These are phyloP conservation scores for Entomobrya proxima DNA, from an alignment of 2,888 invertebrate species.

Conservation along the genomic window DNA sequence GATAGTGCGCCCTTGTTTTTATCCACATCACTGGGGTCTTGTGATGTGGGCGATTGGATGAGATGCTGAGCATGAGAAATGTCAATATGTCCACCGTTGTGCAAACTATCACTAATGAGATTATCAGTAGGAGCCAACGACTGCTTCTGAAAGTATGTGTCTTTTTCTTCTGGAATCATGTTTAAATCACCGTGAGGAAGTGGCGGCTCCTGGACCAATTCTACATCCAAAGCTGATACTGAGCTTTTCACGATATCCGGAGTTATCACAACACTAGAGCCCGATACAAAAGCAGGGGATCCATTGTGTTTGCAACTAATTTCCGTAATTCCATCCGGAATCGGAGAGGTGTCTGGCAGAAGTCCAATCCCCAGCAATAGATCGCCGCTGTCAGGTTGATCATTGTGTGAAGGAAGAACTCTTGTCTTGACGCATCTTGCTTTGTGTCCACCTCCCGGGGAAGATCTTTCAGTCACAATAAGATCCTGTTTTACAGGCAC, in stretches of 20 bases:
- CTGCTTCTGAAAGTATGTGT: slow-evolving; percentile 9
- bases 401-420: slow-evolving; percentile 17
- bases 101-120: slow-evolving; percentile 14
- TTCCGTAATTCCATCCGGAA: slow-evolving; percentile 10
- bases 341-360: background rate
- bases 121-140: background rate
- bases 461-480: slow-evolving; percentile 31
- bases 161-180: slow-evolving; percentile 64
- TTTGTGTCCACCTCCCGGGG: slow-evolving; percentile 49
- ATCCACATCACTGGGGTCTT: background rate
- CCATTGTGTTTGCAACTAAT: background rate
- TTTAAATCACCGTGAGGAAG: slow-evolving; percentile 11
- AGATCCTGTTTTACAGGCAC: slow-evolving; percentile 38
- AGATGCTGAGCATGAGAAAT: slow-evolving; percentile 28
- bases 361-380: slow-evolving; percentile 14
- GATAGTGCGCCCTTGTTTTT: background rate
- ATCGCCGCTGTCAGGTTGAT: slow-evolving; percentile 36
- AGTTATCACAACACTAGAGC: slow-evolving; percentile 9
- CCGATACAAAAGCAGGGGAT: background rate
- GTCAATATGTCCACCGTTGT: slow-evolving; percentile 36
- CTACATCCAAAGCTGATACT: background rate
- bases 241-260: slow-evolving; percentile 28
- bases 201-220: background rate
- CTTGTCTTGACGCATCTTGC: slow-evolving; percentile 27
- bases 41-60: background rate